Base-by-base conservation (phyloP, 2,888 invertebrate genomes). In the Acrocera orbiculus region DNA sequence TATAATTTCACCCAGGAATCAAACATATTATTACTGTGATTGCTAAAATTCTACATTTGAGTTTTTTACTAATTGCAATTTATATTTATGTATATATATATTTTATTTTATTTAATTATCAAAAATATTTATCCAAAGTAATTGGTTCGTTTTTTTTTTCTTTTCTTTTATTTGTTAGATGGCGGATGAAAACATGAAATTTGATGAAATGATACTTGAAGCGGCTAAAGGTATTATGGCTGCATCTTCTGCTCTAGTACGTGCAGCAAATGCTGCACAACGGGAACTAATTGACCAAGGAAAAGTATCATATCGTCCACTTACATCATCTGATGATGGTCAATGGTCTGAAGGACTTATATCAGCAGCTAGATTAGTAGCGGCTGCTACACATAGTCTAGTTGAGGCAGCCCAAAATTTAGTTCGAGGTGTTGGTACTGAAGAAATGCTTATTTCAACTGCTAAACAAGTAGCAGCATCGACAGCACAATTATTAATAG, bases 191-290 rank as follows among this genome's bases (percentile, higher is more conserved):
- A 82, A 76, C 43, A 70, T 96, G 62, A 92, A 92, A 65, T 98
- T 98, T 60, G 98, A 99, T 56, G 96, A 95, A 63, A 93, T 96
- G 81, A 98, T 98, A 46, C 62, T 98, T 49, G 92, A 93, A 55
- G 96, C 96, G 0, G 96, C 96, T 25, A 93, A 93, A 63, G 87
- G 89, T 3, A 96, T 98, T 47, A 89, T 95, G 44, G 81, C 89
- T 0, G 98, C 98, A 0, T 96, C 96, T 0, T 90, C 95, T 1
- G 93, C 95, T 0, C 64, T 98, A 4, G 90, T 98, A 2, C 78
- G 93, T 47, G 93, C 96, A 1, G 96, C 98, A 0, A 90, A 90
- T 36, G 86, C 90, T 5, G 96, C 98, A 0, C 98, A 98, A 62
- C 64, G 90, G 38, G 98, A 98, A 52, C 71, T 98, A 1, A 92